Evolutionary conservation across 2,888 invertebrate species (phyloP).

Genomic region (Adela reaumurella): DNA sequence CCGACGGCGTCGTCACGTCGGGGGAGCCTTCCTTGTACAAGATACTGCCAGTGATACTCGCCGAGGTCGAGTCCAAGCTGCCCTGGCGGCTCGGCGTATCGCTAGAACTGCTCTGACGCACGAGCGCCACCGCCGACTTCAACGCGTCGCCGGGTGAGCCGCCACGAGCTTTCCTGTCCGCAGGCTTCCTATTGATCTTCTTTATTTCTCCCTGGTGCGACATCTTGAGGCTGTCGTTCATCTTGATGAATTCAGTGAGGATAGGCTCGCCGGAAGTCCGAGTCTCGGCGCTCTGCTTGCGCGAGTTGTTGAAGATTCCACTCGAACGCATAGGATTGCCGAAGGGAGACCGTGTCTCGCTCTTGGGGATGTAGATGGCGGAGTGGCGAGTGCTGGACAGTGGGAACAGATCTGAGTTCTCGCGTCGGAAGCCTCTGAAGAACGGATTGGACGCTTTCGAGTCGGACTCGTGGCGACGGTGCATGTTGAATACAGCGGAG

Average conservation of each 20-base stretch:
- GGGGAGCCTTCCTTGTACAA: conserved; percentile 36
- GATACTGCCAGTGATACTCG: conserved; percentile 28
- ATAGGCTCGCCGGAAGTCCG: conserved; percentile 62
- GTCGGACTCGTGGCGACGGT: conserved; percentile 73
- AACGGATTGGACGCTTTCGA: conserved; percentile 67
- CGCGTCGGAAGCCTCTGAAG: conserved; percentile 75
- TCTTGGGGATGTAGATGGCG: conserved; percentile 61
- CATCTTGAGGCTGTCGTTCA: conserved; percentile 49
- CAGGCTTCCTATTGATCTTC: conserved; percentile 26
- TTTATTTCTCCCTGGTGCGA: conserved; percentile 36
- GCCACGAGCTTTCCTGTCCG: conserved; percentile 25
- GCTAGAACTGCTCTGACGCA: conserved; percentile 31
- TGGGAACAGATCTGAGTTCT: conserved; percentile 82
- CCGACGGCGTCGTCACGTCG: conserved; percentile 33
- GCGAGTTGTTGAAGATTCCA: conserved; percentile 66
- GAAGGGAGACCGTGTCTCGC: conserved; percentile 42
- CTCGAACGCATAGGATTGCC: conserved; percentile 60
- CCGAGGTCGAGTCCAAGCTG: conserved; percentile 36
- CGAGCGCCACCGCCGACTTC: conserved; percentile 39
- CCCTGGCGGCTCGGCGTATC: conserved; percentile 38
- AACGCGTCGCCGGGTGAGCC: conserved; percentile 40
- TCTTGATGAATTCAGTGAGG: conserved; percentile 65
- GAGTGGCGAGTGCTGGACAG: conserved; percentile 71
- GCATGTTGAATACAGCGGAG: conserved; percentile 47
- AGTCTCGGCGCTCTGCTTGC: conserved; percentile 51